These are phyloP conservation scores for Heliconius hortense DNA, from an alignment of 2,888 invertebrate species.

Conservation along the genomic window DNA sequence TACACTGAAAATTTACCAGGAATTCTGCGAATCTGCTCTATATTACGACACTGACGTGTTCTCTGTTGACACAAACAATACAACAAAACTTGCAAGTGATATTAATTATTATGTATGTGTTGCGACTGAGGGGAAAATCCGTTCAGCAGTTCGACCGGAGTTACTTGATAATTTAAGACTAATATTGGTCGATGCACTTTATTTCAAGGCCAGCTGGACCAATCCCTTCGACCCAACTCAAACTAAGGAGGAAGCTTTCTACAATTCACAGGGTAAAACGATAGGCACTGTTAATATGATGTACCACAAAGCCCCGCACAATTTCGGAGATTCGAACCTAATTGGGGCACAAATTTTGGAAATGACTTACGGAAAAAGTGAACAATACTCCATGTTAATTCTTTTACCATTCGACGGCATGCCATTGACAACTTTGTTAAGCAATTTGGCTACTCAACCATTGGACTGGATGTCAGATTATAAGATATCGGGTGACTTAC, in stretches of 20 bases:
- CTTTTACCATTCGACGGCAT: constrained; percentile 83
- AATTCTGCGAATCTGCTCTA: constrained; percentile 68
- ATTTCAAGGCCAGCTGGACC: constrained; percentile 88
- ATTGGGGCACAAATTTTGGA: constrained; percentile 85
- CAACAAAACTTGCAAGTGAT: constrained; percentile 69
- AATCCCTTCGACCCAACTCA: constrained; percentile 82
- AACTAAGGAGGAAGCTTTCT: constrained; percentile 81
- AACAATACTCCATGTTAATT: constrained; percentile 84
- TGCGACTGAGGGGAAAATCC: constrained; percentile 86
- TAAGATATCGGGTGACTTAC: constrained; percentile 63
- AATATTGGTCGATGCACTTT: constrained; percentile 85
- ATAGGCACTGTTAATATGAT: constrained; percentile 87
- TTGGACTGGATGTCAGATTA: constrained; percentile 78
- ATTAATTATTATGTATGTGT: constrained; percentile 87
- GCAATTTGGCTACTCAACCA: constrained; percentile 73
- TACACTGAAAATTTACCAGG: constrained; percentile 61
- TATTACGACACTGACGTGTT: constrained; percentile 79
- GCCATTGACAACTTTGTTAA: constrained; percentile 72
- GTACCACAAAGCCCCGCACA: constrained; percentile 84
- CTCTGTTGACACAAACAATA: constrained; percentile 80
- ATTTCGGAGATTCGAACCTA: constrained; percentile 74
- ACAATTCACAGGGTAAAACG: constrained; percentile 78
- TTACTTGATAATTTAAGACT: constrained; percentile 71
- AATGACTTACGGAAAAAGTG: constrained; percentile 84
- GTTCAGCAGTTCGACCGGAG: constrained; percentile 82